Conservation (phyloP, 2,797 vertebrate genomes). For the Hoplostethus mediterraneus region DNA sequence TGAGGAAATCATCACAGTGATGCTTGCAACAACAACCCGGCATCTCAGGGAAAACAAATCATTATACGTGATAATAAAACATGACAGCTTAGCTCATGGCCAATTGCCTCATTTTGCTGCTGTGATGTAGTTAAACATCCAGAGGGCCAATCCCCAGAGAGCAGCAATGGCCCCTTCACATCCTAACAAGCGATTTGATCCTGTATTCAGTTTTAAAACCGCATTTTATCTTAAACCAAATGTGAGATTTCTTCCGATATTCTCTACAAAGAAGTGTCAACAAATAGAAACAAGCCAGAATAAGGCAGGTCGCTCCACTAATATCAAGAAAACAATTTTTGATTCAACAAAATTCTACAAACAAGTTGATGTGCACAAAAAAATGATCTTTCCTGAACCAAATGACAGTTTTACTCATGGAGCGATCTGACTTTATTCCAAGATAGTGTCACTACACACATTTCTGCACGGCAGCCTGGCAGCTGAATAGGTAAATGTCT, state of each 20-base stretch:
- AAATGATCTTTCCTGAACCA: neutral
- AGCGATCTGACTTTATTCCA: neutral
- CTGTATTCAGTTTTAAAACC: neutral
- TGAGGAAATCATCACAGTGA: constrained; percentile 1
- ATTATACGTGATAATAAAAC: neutral
- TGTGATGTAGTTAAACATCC: neutral
- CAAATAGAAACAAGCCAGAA: too few relatives aligned
- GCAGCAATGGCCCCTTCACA: too few relatives aligned
- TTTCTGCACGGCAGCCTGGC: too few relatives aligned
- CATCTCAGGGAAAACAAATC: neutral
- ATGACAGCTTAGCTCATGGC: neutral
- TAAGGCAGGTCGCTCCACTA: too few relatives aligned
- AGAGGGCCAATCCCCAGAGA: neutral
- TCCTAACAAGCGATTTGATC: neutral
- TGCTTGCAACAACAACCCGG: neutral
- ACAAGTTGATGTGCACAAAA: too few relatives aligned
- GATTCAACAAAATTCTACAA: too few relatives aligned
- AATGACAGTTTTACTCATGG: neutral
- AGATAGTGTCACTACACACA: too few relatives aligned
- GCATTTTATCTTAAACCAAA: too few relatives aligned
- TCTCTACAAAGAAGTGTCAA: too few relatives aligned
- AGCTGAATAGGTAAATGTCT: neutral
- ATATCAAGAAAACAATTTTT: too few relatives aligned
- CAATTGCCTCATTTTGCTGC: constrained; percentile 14
- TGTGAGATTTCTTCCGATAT: too few relatives aligned